Evolutionary conservation across 2,113 vertebrate genomes (phyloP).

Genomic region (Rhynchomys soricoides): DNA sequence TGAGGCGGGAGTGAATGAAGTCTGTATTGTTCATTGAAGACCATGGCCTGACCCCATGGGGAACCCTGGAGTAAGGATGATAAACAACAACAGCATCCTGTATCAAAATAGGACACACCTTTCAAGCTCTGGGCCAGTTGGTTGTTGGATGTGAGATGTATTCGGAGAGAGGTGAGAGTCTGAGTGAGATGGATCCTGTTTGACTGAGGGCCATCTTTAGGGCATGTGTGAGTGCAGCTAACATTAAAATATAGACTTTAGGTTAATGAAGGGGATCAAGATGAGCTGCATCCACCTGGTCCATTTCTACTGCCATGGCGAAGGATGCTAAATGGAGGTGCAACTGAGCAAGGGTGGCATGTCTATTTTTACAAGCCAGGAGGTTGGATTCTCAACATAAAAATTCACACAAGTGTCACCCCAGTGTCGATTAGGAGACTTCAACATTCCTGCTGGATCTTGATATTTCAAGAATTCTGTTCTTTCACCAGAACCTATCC

Average conservation of each 20-base stretch:
- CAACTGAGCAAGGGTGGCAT: not conserved
- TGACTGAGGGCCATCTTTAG: not conserved
- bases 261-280: not conserved
- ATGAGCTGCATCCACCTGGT: accelerated
- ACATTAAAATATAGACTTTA: not conserved
- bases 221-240: not conserved
- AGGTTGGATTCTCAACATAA: not conserved
- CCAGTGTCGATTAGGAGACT: not conserved
- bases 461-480: not conserved
- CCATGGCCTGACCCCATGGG: no score
- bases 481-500: not conserved
- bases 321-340: not conserved
- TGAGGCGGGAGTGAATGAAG: not conserved
- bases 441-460: not conserved
- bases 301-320: not conserved
- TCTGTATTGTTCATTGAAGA: not conserved
- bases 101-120: not conserved
- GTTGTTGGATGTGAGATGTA: not conserved
- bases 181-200: not conserved
- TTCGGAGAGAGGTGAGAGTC: not conserved
- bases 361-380: not conserved
- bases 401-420: not conserved
- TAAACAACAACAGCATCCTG: not conserved
- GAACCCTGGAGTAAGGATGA: not conserved
- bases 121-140: not conserved